Evolutionary conservation across 1,140 invertebrate genomes (phyloP).

Genomic region (Rhagoletis pomonella): DNA sequence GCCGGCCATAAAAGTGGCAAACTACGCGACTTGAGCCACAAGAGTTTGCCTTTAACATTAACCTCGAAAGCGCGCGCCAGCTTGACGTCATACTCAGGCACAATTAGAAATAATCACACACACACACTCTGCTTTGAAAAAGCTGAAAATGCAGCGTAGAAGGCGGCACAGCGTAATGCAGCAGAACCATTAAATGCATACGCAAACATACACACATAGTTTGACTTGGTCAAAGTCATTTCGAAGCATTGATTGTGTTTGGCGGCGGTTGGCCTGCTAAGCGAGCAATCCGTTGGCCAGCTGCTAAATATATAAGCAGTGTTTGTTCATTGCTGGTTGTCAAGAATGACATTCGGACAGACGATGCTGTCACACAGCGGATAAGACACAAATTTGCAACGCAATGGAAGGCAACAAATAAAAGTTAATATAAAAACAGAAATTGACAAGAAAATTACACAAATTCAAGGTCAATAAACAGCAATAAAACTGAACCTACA

Average conservation of each 20-base stretch:
- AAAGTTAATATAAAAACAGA: neutral
- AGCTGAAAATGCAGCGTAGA: neutral
- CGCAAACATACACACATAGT: neutral
- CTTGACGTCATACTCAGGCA: slow-evolving; percentile 16
- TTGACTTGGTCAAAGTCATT: slow-evolving; percentile 42
- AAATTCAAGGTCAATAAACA: slow-evolving; percentile 44
- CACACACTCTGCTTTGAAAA: neutral
- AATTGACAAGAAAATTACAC: slow-evolving; percentile 39
- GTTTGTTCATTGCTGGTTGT: neutral
- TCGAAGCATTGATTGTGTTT: neutral
- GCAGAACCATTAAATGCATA: neutral
- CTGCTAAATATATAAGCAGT: neutral
- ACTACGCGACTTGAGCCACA: neutral
- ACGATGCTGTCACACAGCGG: neutral
- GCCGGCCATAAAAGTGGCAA: neutral
- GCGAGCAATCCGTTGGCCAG: neutral
- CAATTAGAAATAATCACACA: neutral
- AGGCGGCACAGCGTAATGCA: neutral
- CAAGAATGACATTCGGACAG: no score
- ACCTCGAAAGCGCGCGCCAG: slow-evolving; percentile 24
- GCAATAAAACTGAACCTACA: slow-evolving; percentile 4
- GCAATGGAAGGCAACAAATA: neutral
- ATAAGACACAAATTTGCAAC: neutral
- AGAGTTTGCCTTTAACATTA: slow-evolving; percentile 2
- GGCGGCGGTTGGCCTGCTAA: neutral